Evolutionary conservation across 2,113 vertebrate species (phyloP).

Genomic region (Pangasianodon hypophthalmus): DNA sequence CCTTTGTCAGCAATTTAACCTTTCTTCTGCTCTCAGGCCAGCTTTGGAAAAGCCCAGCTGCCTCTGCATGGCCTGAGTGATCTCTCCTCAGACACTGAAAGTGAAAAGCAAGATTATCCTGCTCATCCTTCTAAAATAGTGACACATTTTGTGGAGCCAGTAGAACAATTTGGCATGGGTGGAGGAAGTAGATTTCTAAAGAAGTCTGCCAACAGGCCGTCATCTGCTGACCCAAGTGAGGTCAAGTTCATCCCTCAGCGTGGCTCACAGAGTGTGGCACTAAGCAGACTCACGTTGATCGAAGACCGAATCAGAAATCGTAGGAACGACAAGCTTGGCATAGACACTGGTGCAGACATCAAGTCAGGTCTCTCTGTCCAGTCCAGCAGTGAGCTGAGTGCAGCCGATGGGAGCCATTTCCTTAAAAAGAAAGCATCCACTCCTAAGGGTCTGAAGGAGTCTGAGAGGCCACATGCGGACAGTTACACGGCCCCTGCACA

Average conservation of each 20-base stretch:
- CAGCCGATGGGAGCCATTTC: slow-evolving; percentile 58
- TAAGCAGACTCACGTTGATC: slow-evolving; percentile 72
- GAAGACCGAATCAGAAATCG: slow-evolving; percentile 71
- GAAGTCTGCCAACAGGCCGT: slow-evolving; percentile 57
- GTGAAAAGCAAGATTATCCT: slow-evolving; percentile 28
- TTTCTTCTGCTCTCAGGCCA: slow-evolving; percentile 54
- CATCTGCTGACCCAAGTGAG: slow-evolving; percentile 44
- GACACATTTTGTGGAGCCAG: slow-evolving; percentile 27
- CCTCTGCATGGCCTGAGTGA: slow-evolving; percentile 52
- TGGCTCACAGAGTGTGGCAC: slow-evolving; percentile 59
- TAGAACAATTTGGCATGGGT: slow-evolving; percentile 52
- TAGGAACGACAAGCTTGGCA: slow-evolving; percentile 25
- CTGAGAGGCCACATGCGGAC: background rate
- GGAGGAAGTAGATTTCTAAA: slow-evolving; percentile 75
- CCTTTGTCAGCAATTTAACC: background rate
- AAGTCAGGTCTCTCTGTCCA: background rate
- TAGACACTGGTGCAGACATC: background rate
- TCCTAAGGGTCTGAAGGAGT: slow-evolving; percentile 7
- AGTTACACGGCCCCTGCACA: background rate
- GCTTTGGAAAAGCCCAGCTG: slow-evolving; percentile 3
- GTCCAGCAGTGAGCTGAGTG: slow-evolving; percentile 47
- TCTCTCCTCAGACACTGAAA: slow-evolving; percentile 44
- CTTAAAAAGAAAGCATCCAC: slow-evolving; percentile 66
- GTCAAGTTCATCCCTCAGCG: slow-evolving; percentile 48
- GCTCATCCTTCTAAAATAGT: background rate